Evolutionary conservation across 2,113 vertebrate species (phyloP).

Genomic region (Actenoides hombroni): DNA sequence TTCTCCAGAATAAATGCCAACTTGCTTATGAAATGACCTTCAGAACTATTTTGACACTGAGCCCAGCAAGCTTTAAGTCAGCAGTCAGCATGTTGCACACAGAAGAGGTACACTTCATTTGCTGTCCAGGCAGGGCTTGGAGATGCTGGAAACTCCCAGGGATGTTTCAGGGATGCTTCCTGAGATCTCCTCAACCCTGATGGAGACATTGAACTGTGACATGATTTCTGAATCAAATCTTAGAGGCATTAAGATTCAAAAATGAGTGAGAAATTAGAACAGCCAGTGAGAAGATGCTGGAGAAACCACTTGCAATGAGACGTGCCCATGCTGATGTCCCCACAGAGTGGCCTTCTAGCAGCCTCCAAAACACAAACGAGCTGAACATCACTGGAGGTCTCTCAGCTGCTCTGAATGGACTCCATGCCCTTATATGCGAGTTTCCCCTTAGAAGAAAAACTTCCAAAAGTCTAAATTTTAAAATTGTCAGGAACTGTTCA

Average conservation of each 20-base stretch:
- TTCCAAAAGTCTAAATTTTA: not conserved
- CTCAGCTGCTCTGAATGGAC: not conserved
- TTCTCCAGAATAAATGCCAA: not conserved
- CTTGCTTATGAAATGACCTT: not conserved
- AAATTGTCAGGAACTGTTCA: not conserved
- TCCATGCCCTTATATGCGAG: not conserved
- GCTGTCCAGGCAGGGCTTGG: not conserved
- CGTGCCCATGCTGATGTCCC: too few relatives aligned
- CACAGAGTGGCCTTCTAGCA: not conserved
- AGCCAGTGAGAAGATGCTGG: not conserved
- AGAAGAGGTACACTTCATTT: not conserved
- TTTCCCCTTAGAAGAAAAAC: not conserved
- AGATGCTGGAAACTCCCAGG: not conserved
- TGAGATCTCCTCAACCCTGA: not conserved
- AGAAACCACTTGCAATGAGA: not conserved
- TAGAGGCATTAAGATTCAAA: not conserved
- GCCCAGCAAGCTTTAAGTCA: not conserved
- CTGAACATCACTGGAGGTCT: rapidly evolving
- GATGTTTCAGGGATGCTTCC: not conserved
- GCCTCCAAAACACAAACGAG: not conserved
- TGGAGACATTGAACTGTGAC: not conserved
- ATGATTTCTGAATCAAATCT: not conserved
- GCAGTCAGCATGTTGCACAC: not conserved
- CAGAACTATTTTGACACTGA: not conserved
- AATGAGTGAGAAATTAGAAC: rapidly evolving